Evolutionary conservation across 2,113 vertebrate genomes (phyloP).

Genomic region (Jaculus jaculus): DNA sequence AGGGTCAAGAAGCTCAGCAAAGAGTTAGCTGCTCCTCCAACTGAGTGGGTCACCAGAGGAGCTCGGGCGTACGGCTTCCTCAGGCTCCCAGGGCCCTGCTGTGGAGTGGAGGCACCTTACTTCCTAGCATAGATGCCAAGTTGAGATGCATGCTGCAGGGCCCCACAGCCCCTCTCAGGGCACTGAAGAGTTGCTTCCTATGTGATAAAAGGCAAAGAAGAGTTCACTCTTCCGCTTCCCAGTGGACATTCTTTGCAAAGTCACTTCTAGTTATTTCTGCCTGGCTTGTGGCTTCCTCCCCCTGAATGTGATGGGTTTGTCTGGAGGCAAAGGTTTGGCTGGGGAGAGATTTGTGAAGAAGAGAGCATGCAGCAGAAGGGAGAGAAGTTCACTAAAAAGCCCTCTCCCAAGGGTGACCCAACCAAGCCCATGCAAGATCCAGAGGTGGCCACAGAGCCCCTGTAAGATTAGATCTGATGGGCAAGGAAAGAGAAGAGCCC

Average conservation of each 20-base stretch:
- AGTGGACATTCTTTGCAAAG: conserved; percentile 12
- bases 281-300: conserved; percentile 29
- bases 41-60: background rate
- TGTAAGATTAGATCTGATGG: background rate
- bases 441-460: background rate
- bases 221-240: background rate
- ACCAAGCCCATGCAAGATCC: background rate
- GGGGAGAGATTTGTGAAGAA: background rate
- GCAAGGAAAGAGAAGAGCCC: background rate
- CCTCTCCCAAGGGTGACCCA: background rate
- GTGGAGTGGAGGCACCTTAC: background rate
- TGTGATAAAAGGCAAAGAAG: background rate
- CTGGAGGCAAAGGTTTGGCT: conserved; percentile 6
- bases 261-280: background rate
- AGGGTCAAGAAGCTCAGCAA: background rate
- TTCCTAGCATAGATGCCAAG: background rate
- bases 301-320: conserved; percentile 15
- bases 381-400: background rate
- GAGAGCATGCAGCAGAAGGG: background rate
- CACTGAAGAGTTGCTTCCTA: background rate
- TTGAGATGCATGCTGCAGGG: background rate
- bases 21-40: background rate
- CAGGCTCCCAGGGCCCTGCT: background rate
- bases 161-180: conserved; percentile 4
- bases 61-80: background rate